phyloP scores from a whole-genome alignment of 2,797 vertebrate genomes.

The Triplophysa bombifrons region DNA sequence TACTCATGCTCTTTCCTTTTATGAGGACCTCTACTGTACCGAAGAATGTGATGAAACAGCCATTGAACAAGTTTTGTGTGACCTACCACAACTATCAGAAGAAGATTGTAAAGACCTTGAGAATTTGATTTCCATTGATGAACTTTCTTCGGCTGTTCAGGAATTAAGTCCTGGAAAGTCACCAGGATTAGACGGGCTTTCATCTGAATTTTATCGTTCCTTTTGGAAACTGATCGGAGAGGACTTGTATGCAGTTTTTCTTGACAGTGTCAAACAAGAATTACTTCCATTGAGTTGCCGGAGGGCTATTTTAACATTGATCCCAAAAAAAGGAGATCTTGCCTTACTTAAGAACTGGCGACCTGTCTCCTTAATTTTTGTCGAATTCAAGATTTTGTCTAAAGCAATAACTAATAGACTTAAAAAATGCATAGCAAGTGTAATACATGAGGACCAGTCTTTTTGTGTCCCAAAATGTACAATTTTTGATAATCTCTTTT shows the following conservation, averaged over 20 bases:
- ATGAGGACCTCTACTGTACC: too few relatives aligned
- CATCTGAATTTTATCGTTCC: background rate
- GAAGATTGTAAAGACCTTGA: background rate
- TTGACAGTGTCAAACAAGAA: background rate
- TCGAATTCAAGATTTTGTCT: too few relatives aligned
- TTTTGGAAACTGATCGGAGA: background rate
- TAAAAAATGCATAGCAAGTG: background rate
- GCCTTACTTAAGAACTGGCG: too few relatives aligned
- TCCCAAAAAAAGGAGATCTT: too few relatives aligned
- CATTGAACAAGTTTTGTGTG: too few relatives aligned
- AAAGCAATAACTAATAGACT: background rate
- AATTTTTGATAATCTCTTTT: conserved; percentile 9
- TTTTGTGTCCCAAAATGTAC: background rate
- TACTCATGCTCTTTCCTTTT: background rate
- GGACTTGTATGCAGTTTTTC: background rate
- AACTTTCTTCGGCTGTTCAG: background rate
- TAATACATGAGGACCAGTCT: background rate
- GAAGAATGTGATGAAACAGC: too few relatives aligned
- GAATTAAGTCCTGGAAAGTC: background rate
- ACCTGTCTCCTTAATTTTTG: background rate
- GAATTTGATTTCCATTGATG: background rate
- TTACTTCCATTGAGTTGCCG: background rate
- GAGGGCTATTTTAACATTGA: too few relatives aligned
- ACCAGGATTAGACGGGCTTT: background rate
- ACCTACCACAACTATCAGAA: too few relatives aligned